These are phyloP conservation scores for Macrosiphum euphorbiae DNA, from an alignment of 2,888 invertebrate genomes.

Conservation along the genomic window DNA sequence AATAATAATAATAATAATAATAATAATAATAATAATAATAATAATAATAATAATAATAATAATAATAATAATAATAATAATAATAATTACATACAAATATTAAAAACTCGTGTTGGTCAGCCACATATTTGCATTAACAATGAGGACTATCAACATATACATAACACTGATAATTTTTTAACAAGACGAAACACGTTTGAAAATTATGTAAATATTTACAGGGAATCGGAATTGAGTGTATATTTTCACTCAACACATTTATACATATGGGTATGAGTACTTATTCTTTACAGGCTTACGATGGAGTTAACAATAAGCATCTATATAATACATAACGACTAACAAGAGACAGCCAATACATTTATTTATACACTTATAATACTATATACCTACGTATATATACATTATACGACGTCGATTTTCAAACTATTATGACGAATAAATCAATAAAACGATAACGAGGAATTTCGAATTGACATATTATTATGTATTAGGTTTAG, in stretches of 20 bases:
- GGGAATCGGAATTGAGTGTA: neutral
- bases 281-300: neutral
- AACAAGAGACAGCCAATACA: neutral
- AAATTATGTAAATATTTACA: neutral
- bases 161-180: neutral
- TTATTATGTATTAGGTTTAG: neutral
- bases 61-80: neutral
- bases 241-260: neutral
- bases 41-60: neutral
- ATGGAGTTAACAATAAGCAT: neutral
- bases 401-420: neutral
- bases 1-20: neutral
- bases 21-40: neutral
- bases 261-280: neutral
- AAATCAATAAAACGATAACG: neutral
- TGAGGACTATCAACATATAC: neutral
- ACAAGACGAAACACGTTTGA: neutral
- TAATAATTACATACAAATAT: neutral
- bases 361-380: neutral
- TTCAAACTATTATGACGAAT: neutral
- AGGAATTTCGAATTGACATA: neutral
- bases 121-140: constrained; percentile 16
- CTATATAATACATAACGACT: neutral
- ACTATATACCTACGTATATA: neutral
- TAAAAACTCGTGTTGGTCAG: constrained; percentile 32